Percentiles rank a stretch among this genome's conserved stretches.
Conservation (phyloP, 2,888 invertebrate genomes). For the Liposcelis brunnea region DNA sequence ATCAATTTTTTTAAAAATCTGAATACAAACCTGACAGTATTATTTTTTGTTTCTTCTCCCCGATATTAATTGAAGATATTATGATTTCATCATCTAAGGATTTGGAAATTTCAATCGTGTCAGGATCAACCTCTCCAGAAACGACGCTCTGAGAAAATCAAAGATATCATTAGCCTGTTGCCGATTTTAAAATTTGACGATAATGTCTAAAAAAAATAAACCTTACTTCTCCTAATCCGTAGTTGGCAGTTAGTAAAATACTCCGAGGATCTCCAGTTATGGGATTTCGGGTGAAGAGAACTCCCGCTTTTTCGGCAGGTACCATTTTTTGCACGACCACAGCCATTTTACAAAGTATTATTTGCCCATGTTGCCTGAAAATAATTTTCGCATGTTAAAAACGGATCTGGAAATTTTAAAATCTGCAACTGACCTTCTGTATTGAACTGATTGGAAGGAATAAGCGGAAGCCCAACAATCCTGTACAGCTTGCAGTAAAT, state of each 20-base stretch:
- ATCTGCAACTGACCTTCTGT: slow-evolving; percentile 40
- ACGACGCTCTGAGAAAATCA: slow-evolving; percentile 48
- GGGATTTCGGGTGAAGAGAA: slow-evolving; percentile 67
- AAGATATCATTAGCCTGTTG: neutral
- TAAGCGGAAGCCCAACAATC: slow-evolving; percentile 74
- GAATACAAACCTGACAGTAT: slow-evolving; percentile 26
- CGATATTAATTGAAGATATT: slow-evolving; percentile 31
- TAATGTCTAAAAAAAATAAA: too few species aligned
- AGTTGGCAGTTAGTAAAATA: slow-evolving; percentile 60
- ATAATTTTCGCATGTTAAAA: neutral
- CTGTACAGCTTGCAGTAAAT: slow-evolving; percentile 39
- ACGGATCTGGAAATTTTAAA: neutral
- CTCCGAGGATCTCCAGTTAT: slow-evolving; percentile 46
- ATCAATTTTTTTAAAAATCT: neutral
- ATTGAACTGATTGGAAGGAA: slow-evolving; percentile 55
- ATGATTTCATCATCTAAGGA: slow-evolving; percentile 29
- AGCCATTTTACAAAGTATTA: slow-evolving; percentile 48
- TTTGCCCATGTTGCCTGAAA: slow-evolving; percentile 51
- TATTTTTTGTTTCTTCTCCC: slow-evolving; percentile 36
- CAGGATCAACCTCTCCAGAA: slow-evolving; percentile 59
- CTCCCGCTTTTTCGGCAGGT: slow-evolving; percentile 49
- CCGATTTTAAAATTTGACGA: too few species aligned
- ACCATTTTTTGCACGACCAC: slow-evolving; percentile 70
- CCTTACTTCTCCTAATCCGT: slow-evolving; percentile 63
- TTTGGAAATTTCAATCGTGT: slow-evolving; percentile 43